These are phyloP conservation scores for Vollenhovia emeryi DNA, from an alignment of 1,140 invertebrate genomes.

Conservation along the genomic window DNA sequence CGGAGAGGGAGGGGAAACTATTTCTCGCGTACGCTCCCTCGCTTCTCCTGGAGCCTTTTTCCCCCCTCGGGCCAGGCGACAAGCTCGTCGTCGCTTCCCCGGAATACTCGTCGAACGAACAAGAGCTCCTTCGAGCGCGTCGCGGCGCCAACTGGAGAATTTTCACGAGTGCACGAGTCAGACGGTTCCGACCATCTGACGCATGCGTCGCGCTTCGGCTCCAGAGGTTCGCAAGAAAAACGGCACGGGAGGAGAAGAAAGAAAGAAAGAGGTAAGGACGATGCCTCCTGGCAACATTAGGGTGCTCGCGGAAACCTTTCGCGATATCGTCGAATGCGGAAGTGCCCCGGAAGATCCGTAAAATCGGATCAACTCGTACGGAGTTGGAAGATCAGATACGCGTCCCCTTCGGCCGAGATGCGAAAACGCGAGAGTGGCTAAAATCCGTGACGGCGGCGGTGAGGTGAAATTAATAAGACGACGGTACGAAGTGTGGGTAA, in stretches of 20 bases:
- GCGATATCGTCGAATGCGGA: not conserved
- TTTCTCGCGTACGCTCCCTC: not conserved
- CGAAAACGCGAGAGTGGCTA: not conserved
- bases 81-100: not conserved
- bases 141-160: conserved; percentile 70
- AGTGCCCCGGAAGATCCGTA: not conserved
- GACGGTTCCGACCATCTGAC: conserved; percentile 21
- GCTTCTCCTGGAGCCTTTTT: not conserved
- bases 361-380: not conserved
- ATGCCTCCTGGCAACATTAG: not conserved
- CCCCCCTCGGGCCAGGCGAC: not conserved
- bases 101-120: not conserved
- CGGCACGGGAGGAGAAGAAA: not conserved
- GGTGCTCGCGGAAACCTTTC: not conserved
- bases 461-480: not conserved
- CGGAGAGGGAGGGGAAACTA: not conserved
- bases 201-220: conserved; percentile 58
- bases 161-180: conserved; percentile 53
- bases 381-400: not conserved
- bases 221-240: conserved; percentile 24
- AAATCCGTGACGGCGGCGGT: not conserved
- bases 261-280: not conserved
- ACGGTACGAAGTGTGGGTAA: not conserved
- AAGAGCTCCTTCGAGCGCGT: conserved; percentile 58
- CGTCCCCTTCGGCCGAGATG: not conserved